Conservation (phyloP, 2,888 invertebrate genomes). For the Drosophila diplacantha region DNA sequence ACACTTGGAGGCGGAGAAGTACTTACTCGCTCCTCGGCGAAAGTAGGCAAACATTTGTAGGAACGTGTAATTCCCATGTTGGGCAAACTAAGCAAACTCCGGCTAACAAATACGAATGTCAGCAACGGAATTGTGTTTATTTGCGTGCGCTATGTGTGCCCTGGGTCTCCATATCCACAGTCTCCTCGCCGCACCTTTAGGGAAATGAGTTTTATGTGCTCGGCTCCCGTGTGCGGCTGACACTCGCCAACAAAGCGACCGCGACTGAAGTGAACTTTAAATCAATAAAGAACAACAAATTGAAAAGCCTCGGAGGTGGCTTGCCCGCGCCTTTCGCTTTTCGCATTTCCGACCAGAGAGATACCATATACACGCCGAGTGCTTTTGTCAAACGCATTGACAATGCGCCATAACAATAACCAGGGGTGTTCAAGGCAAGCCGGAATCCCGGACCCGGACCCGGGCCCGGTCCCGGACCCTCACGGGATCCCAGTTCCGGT, state of each 20-base stretch:
- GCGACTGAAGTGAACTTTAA: constrained; percentile 63
- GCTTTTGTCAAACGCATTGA: constrained; percentile 69
- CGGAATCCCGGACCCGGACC: constrained; percentile 8
- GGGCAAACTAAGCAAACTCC: constrained; percentile 34
- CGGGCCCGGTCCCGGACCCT: constrained; percentile 6
- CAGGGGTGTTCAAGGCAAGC: constrained; percentile 12
- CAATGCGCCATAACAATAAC: constrained; percentile 54
- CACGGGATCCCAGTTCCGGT: constrained; percentile 25
- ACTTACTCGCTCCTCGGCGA: neutral
- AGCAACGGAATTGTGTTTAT: constrained; percentile 27
- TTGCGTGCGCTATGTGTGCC: constrained; percentile 30
- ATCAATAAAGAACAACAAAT: constrained; percentile 65
- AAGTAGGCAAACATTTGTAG: constrained; percentile 31
- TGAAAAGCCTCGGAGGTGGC: constrained; percentile 44
- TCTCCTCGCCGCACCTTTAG: constrained; percentile 44
- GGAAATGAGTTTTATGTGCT: constrained; percentile 60
- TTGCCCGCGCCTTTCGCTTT: constrained; percentile 8
- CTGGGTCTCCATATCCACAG: constrained; percentile 10
- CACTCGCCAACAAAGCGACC: constrained; percentile 38
- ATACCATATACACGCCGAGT: constrained; percentile 49
- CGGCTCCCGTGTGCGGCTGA: constrained; percentile 25
- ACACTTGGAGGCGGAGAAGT: constrained; percentile 3
- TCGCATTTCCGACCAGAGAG: constrained; percentile 3
- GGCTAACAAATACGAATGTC: constrained; percentile 33
- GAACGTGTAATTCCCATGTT: constrained; percentile 40